Conservation (phyloP, 2,797 vertebrate genomes). For the Balearica regulorum region DNA sequence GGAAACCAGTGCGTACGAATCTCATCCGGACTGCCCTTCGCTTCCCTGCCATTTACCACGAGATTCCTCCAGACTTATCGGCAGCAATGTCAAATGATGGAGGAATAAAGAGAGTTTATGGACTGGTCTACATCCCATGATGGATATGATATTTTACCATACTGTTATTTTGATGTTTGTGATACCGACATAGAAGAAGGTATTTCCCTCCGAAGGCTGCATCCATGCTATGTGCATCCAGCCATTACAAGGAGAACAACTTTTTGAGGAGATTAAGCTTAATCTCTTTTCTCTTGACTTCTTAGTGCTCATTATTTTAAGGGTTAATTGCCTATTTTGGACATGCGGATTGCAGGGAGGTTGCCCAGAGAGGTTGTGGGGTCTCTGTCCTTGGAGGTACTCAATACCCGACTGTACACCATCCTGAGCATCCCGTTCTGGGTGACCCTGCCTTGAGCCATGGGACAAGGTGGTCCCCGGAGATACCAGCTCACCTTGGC, state of each 20-base stretch:
- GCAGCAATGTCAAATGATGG: neutral
- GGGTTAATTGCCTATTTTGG: neutral
- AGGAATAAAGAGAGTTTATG: neutral
- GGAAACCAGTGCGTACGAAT: rapidly evolving
- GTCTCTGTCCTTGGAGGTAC: neutral
- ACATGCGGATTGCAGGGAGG: neutral
- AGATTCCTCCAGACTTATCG: neutral
- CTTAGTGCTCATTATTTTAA: neutral
- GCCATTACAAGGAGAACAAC: neutral
- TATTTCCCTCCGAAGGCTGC: neutral
- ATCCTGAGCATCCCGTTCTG: neutral
- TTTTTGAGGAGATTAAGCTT: neutral
- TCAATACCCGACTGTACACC: neutral
- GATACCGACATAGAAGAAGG: neutral
- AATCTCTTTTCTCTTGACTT: neutral
- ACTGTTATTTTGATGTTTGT: neutral
- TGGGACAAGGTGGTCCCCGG: rapidly evolving
- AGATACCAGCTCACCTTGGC: neutral
- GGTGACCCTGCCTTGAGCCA: neutral
- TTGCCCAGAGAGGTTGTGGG: neutral
- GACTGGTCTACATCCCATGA: rapidly evolving
- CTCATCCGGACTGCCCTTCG: neutral
- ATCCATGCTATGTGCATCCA: neutral
- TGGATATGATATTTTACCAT: neutral
- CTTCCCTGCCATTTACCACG: neutral